Percentiles rank a stretch among this genome's conserved stretches.
Evolutionary conservation across 2,113 vertebrate species (phyloP).

Genomic region (Anser brachyrhynchus): DNA sequence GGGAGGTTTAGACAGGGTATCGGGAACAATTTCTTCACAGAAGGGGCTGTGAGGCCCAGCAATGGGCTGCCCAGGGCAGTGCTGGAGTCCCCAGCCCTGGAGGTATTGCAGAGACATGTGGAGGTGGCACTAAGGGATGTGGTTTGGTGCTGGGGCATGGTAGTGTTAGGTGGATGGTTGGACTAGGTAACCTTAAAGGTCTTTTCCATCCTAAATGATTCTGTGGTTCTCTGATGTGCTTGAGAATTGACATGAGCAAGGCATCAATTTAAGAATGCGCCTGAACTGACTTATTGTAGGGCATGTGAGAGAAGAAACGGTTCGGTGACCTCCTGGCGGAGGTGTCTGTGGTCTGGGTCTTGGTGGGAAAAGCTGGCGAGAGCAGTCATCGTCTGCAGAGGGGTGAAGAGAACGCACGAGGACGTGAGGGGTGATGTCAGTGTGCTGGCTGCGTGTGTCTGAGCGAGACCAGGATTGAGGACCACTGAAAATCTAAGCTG

Average conservation of each 20-base stretch:
- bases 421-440: rapidly evolving
- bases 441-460: rapidly evolving
- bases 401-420: not conserved
- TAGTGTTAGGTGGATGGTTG: not conserved
- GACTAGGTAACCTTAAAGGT: not conserved
- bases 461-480: not conserved
- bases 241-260: not conserved
- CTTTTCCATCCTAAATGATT: not conserved
- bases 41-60: not conserved
- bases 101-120: not conserved
- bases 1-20: not conserved
- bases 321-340: not conserved
- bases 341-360: not conserved
- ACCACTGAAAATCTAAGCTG: not conserved
- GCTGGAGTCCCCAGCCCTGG: not conserved
- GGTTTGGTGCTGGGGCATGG: too few relatives aligned
- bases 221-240: not conserved
- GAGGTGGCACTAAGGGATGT: not conserved
- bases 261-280: not conserved
- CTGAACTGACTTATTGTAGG: not conserved
- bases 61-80: not conserved
- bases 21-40: not conserved
- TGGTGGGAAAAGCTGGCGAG: not conserved
- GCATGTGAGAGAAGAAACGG: not conserved
- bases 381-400: not conserved